These are phyloP conservation scores for Paramormyrops kingsleyae DNA, from an alignment of 2,113 vertebrate genomes.

Conservation along the genomic window DNA sequence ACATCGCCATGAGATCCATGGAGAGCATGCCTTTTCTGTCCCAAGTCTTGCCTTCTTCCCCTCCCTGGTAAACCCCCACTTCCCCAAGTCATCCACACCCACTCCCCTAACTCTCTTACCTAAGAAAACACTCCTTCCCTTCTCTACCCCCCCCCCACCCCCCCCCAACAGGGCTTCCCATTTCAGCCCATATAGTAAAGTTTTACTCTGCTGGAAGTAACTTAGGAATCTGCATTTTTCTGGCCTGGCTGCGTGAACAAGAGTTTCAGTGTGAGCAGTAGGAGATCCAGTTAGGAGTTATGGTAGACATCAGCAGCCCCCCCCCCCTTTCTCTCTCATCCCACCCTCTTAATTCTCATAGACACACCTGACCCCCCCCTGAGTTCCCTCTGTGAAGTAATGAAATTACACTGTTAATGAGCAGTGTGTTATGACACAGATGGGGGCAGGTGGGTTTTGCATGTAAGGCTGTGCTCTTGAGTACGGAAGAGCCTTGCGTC, in stretches of 20 bases:
- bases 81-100: neutral
- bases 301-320: slow-evolving; percentile 1
- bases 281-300: neutral
- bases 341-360: neutral
- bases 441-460: slow-evolving; percentile 3
- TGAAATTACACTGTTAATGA: neutral
- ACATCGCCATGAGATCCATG: slow-evolving; percentile 86
- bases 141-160: neutral
- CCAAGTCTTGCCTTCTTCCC: slow-evolving; percentile 91
- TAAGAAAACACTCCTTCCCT: slow-evolving; percentile 18
- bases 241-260: neutral
- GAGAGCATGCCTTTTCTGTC: slow-evolving; percentile 97
- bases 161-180: neutral
- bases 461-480: neutral
- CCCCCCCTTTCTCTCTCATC: neutral
- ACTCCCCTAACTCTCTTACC: slow-evolving; percentile 3
- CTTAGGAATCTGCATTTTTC: neutral
- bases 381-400: neutral
- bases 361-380: neutral
- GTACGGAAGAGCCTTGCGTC: neutral
- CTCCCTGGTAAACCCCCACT: slow-evolving; percentile 78
- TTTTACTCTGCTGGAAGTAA: slow-evolving; percentile 13
- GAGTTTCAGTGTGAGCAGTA: neutral
- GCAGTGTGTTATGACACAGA: neutral
- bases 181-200: slow-evolving; percentile 1